Base-by-base conservation (phyloP, 2,888 invertebrate genomes). In the Hoplodrina ambigua region DNA sequence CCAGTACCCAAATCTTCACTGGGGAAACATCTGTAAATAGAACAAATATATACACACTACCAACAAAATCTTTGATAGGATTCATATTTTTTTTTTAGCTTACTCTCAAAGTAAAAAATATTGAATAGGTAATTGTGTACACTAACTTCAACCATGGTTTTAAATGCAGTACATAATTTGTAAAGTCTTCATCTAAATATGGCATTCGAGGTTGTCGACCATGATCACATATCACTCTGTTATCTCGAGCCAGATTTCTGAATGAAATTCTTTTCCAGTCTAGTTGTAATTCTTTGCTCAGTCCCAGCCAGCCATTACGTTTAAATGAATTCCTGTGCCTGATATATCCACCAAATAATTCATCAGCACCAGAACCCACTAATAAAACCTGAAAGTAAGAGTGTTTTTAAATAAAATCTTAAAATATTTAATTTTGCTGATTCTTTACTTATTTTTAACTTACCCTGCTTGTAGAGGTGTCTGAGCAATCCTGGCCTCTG, bases 321-420 rank as follows among this genome's bases (percentile, higher is more conserved):
- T 95, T 96, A 70, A 97, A 97, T 6, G 97, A 97, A 81, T 97
- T 97, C 85, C 99, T 96, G 89, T 99, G 99, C 72, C 99, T 96
- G 49, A 97, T 97, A 89, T 99, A 99, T 2, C 99, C 99, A 60
- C 98, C 99, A 89, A 99, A 98, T 77, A 99, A 96, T 94, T 99
- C 99, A 96, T 99, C 99, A 1, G 99, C 99, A 10, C 99, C 99
- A 96, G 98, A 98, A 49, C 99, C 99, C 84, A 98, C 94, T 80
- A 99, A 91, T 72, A 99, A 93, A 25, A 99, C 96, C 98, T 98
- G 83, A 25, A 91, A 88, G 46, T 3, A 70, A 11, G 53, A 59
- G 13, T n/a, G 0, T 17, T 53, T 19, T 11, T 41, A 49, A 19
- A 44, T 30, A 30, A 13, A 25, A 19, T 19, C 25, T 5, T 4